These are phyloP conservation scores for Mystacides longicornis DNA, from an alignment of 2,888 invertebrate species.

Conservation along the genomic window DNA sequence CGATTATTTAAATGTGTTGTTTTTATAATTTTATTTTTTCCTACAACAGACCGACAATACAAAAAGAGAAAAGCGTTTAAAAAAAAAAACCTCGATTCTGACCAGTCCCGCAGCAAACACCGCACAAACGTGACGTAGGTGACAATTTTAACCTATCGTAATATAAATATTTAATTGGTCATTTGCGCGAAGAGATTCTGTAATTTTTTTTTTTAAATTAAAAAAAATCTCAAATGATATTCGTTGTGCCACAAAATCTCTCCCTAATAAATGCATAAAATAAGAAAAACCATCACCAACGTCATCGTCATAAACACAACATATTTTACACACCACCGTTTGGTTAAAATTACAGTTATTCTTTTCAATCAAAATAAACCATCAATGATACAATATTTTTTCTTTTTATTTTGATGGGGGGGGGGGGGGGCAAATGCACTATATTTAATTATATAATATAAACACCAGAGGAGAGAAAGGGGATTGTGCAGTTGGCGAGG, in stretches of 20 bases:
- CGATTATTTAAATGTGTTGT: no score
- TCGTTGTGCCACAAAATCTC: not conserved
- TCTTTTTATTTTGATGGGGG: no score
- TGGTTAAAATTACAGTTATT: no score
- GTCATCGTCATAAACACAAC: not conserved
- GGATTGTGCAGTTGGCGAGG: no score
- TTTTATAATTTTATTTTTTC: no score
- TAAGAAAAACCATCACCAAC: not conserved
- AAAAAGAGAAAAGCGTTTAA: no score
- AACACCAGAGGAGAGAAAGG: not conserved
- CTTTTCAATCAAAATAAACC: no score
- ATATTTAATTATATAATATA: not conserved
- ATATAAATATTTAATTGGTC: constrained; percentile 1
- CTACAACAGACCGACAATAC: no score
- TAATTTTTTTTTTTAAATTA: not conserved
- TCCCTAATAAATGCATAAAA: constrained; percentile 1
- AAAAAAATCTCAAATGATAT: not conserved
- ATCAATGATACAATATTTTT: no score
- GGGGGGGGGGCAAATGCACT: not conserved
- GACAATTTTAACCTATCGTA: not conserved
- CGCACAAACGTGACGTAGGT: not conserved
- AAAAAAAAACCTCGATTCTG: no score
- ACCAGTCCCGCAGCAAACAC: no score
- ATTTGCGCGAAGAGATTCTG: not conserved
- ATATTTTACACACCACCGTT: no score